A percentile compares a stretch with the other conserved stretches of the same genome.
phyloP scores from a whole-genome alignment of 2,797 vertebrate species.

The Adrianichthys oophorus region DNA sequence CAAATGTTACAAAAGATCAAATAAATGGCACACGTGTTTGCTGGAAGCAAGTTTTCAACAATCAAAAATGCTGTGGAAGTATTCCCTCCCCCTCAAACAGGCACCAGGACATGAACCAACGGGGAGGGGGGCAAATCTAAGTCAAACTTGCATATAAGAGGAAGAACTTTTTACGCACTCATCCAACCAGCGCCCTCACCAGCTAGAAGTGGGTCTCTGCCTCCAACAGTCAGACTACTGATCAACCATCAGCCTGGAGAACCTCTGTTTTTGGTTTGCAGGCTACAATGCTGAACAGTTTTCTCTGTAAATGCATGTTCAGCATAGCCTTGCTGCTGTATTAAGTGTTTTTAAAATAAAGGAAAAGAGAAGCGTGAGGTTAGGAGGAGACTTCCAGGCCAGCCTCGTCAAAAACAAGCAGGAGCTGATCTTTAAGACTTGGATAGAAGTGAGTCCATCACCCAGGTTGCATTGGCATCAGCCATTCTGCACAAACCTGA shows the following conservation, averaged over 20 bases:
- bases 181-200: slow-evolving; percentile 38
- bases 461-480: slow-evolving; percentile 19
- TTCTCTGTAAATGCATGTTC: slow-evolving; percentile 67
- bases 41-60: slow-evolving; percentile 72
- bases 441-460: slow-evolving; percentile 5
- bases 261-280: slow-evolving; percentile 71
- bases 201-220: slow-evolving; percentile 38
- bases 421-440: slow-evolving; percentile 37
- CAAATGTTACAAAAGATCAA: slow-evolving; percentile 36
- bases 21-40: slow-evolving; percentile 69
- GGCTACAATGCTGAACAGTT: slow-evolving; percentile 56
- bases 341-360: slow-evolving; percentile 64
- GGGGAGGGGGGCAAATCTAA: slow-evolving; percentile 23
- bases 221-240: slow-evolving; percentile 32
- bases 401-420: too few species aligned
- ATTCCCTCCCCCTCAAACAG: slow-evolving; percentile 52
- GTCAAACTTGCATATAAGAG: slow-evolving; percentile 74
- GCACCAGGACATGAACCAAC: slow-evolving; percentile 69
- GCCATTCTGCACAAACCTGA: slow-evolving; percentile 31
- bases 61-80: slow-evolving; percentile 68
- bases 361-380: slow-evolving; percentile 23
- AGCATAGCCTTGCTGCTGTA: slow-evolving; percentile 51
- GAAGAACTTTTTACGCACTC: slow-evolving; percentile 58
- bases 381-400: too few species aligned
- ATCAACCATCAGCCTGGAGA: slow-evolving; percentile 49